Percentiles rank a stretch among this genome's conserved stretches.
These are phyloP conservation scores for Piezodorus guildinii DNA, from an alignment of 1,140 invertebrate genomes.

Conservation along the genomic window DNA sequence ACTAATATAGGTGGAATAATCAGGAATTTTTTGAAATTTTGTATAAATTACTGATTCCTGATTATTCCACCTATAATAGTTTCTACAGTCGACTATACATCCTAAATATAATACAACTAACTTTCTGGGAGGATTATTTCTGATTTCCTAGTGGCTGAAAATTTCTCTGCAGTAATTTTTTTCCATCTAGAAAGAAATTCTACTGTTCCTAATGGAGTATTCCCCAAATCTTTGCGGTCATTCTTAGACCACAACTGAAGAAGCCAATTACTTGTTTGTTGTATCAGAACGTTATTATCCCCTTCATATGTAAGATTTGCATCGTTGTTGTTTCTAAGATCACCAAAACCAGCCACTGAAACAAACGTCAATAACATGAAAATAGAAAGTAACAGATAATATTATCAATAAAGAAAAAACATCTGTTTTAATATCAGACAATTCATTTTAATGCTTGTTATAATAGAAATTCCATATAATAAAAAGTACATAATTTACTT, in stretches of 20 bases:
- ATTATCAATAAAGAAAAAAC: too few species aligned
- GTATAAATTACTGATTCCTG: too few species aligned
- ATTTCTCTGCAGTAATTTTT: constrained; percentile 40
- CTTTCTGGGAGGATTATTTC: constrained; percentile 31
- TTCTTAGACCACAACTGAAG: constrained; percentile 27
- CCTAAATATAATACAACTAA: constrained; percentile 20
- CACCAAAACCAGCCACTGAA: constrained; percentile 63
- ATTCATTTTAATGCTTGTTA: too few species aligned
- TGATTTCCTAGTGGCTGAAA: constrained; percentile 35
- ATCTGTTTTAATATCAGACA: too few species aligned
- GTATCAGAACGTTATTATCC: constrained; percentile 88
- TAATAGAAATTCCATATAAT: neutral
- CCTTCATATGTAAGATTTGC: constrained; percentile 91
- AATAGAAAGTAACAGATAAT: too few species aligned
- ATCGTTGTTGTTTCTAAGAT: constrained; percentile 78
- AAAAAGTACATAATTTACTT: too few species aligned
- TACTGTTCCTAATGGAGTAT: constrained; percentile 52
- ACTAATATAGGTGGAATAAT: too few species aligned
- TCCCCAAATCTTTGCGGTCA: constrained; percentile 35
- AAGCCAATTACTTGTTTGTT: constrained; percentile 88
- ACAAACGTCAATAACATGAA: neutral
- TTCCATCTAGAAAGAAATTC: constrained; percentile 44
- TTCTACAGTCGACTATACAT: too few species aligned
- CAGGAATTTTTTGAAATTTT: too few species aligned
- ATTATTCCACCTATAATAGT: too few species aligned